These are phyloP conservation scores for Helobdella robusta DNA, from an alignment of 2,888 invertebrate genomes.

Conservation along the genomic window DNA sequence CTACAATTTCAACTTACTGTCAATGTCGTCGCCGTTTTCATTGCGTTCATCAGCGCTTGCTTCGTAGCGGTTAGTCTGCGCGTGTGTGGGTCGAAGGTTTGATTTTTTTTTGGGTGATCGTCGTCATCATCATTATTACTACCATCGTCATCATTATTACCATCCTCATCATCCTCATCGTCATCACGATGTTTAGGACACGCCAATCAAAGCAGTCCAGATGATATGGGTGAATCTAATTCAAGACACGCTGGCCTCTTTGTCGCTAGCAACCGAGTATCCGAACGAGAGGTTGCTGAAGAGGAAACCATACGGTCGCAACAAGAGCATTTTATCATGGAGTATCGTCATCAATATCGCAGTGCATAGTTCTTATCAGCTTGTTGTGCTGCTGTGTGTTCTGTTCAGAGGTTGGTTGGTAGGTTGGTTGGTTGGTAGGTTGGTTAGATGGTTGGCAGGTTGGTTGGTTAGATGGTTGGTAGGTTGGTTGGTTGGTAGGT, in stretches of 20 bases:
- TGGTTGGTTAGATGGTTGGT: too few relatives aligned
- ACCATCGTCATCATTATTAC: background rate
- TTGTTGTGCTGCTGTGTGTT: conserved; percentile 50
- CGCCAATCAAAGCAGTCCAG: conserved; percentile 25
- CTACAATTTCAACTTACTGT: conserved; percentile 26
- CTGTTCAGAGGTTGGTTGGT: conserved; percentile 20
- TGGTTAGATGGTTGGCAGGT: too few relatives aligned
- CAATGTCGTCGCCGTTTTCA: conserved; percentile 24
- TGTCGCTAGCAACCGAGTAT: conserved; percentile 24
- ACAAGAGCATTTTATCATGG: conserved; percentile 21
- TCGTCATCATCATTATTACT: background rate
- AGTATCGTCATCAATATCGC: conserved; percentile 18
- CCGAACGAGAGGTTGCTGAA: conserved; percentile 23
- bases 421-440: background rate
- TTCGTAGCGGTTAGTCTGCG: conserved; percentile 18
- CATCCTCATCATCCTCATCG: background rate
- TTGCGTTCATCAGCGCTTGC: conserved; percentile 26
- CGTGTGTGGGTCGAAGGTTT: background rate
- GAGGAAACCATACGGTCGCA: conserved; percentile 21
- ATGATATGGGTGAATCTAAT: conserved; percentile 27
- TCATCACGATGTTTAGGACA: conserved; percentile 13
- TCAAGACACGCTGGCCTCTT: conserved; percentile 26
- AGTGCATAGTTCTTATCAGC: conserved; percentile 21
- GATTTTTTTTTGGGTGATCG: background rate
- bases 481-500: too few relatives aligned